These are phyloP conservation scores for Garrulus glandarius DNA, from an alignment of 2,797 vertebrate genomes.

Conservation along the genomic window DNA sequence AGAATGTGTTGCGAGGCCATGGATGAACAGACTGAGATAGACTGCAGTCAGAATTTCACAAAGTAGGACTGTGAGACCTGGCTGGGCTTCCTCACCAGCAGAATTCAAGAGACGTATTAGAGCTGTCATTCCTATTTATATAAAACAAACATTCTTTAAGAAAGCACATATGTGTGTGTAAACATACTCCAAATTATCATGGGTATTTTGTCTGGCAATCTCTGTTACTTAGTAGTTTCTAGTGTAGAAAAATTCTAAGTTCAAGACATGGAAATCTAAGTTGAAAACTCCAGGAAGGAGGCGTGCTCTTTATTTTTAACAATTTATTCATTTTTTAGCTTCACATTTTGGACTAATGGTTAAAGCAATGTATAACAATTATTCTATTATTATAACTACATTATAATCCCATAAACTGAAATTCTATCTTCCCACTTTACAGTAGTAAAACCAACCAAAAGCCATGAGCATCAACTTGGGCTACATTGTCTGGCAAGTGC, in stretches of 20 bases:
- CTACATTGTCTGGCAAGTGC: neutral
- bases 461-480: neutral
- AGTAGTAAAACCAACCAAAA: neutral
- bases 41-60: slow-evolving; percentile 95
- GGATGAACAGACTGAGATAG: slow-evolving; percentile 94
- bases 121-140: slow-evolving; percentile 82
- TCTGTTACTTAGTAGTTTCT: neutral
- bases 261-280: neutral
- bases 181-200: neutral
- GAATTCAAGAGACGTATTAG: slow-evolving; percentile 86
- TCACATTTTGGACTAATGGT: neutral
- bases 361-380: neutral
- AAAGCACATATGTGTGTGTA: neutral
- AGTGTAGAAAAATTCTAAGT: neutral
- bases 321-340: neutral
- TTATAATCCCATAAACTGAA: neutral
- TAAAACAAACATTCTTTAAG: neutral
- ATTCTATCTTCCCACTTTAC: neutral
- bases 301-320: neutral
- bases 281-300: neutral
- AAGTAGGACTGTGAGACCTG: slow-evolving; percentile 88
- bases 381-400: neutral
- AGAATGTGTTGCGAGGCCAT: slow-evolving; percentile 94
- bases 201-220: neutral
- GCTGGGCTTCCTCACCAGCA: slow-evolving; percentile 90